Percentiles rank a stretch among this genome's conserved stretches.
Evolutionary conservation across 2,888 invertebrate genomes (phyloP).

Genomic region (Entomobrya proxima): DNA sequence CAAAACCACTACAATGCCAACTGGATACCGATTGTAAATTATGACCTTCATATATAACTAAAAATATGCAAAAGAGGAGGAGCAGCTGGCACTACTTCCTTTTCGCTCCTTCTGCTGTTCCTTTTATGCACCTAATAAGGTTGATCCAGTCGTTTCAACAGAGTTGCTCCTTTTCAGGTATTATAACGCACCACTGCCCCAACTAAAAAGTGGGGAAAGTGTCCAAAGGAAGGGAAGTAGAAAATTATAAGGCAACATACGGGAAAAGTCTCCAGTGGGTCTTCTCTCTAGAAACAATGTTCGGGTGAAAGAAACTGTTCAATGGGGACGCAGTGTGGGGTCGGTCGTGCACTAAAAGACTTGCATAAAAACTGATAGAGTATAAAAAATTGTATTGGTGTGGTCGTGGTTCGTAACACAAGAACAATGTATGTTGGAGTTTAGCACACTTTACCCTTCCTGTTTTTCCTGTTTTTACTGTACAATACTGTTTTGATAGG

Average conservation of each 20-base stretch:
- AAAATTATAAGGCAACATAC: background rate
- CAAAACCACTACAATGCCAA: background rate
- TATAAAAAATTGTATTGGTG: too few relatives aligned
- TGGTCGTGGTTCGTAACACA: too few relatives aligned
- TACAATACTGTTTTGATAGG: too few relatives aligned
- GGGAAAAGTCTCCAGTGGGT: background rate
- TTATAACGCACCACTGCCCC: background rate
- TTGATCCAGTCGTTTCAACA: background rate
- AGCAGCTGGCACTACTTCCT: background rate
- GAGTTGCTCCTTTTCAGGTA: background rate
- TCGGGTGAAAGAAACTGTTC: slow-evolving; percentile 8
- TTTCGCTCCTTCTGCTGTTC: background rate
- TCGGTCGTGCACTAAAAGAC: too few relatives aligned
- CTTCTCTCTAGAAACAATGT: background rate
- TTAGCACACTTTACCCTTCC: too few relatives aligned
- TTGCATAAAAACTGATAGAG: too few relatives aligned
- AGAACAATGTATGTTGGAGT: too few relatives aligned
- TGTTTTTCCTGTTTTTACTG: too few relatives aligned
- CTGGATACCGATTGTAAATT: slow-evolving; percentile 14
- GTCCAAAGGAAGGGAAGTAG: too few relatives aligned
- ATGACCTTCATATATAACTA: background rate
- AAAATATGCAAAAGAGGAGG: slow-evolving; percentile 17
- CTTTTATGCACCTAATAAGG: background rate
- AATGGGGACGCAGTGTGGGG: slow-evolving; percentile 15
- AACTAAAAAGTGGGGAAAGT: background rate